Conservation (phyloP, 2,888 invertebrate species). For the Agriotes lineatus region DNA sequence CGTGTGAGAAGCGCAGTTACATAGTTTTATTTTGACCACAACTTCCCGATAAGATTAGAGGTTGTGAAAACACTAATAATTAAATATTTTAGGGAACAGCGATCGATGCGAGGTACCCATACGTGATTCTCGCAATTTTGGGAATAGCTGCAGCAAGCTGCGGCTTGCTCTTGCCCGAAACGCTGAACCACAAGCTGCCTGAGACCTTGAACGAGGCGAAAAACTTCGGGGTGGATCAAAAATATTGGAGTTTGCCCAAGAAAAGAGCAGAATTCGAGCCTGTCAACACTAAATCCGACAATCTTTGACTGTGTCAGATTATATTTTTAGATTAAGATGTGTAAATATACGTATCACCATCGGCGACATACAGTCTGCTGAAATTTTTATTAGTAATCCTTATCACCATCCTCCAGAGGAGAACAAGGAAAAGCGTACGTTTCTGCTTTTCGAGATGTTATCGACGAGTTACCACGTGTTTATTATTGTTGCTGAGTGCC, state of each 20-base stretch:
- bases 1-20: neutral
- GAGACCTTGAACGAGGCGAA: constrained; percentile 75
- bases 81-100: constrained; percentile 60
- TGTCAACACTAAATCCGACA: neutral
- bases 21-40: neutral
- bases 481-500: neutral
- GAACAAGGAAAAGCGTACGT: neutral
- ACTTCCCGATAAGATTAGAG: neutral
- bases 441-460: neutral
- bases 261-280: neutral
- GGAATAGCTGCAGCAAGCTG: constrained; percentile 67
- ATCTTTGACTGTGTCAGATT: neutral
- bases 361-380: neutral
- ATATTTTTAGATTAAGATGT: constrained; percentile 1
- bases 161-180: constrained; percentile 73
- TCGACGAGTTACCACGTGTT: neutral
- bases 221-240: constrained; percentile 66
- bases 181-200: constrained; percentile 72
- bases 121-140: constrained; percentile 64
- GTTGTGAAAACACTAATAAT: neutral
- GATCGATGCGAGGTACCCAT: constrained; percentile 64
- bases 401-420: neutral
- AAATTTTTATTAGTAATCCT: neutral
- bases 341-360: neutral
- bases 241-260: constrained; percentile 23